Evolutionary conservation across 2,888 invertebrate species (phyloP).

Genomic region (Panorpa germanica): DNA sequence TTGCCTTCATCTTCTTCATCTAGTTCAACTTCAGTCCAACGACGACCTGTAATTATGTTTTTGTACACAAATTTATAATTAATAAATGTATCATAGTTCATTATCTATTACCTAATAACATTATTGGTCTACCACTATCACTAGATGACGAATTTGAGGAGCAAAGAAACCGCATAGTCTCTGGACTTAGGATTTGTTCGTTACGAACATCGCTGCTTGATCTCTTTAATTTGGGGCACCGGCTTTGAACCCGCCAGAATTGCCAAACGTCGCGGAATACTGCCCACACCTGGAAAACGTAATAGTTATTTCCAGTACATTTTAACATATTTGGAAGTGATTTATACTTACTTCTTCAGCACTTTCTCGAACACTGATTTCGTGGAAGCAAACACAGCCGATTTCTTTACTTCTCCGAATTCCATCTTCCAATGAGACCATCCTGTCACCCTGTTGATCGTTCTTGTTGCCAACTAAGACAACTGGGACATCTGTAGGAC

Average conservation of each 20-base stretch:
- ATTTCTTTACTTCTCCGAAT: constrained; percentile 55
- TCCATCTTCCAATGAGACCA: constrained; percentile 61
- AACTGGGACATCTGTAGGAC: constrained; percentile 47
- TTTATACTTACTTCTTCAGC: constrained; percentile 45
- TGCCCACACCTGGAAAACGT: constrained; percentile 38
- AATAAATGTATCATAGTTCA: constrained; percentile 1
- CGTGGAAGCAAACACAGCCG: constrained; percentile 66
- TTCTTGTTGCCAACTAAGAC: constrained; percentile 68
- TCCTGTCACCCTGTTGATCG: constrained; percentile 59
- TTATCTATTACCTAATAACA: constrained; percentile 17
- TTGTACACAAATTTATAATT: constrained; percentile 7
- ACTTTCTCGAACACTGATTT: constrained; percentile 69
- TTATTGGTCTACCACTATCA: constrained; percentile 20
- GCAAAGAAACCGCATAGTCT: constrained; percentile 26
- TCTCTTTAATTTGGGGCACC: constrained; percentile 41
- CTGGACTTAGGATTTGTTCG: constrained; percentile 30
- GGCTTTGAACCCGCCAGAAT: constrained; percentile 53
- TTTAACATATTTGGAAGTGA: constrained; percentile 2
- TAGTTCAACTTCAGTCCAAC: constrained; percentile 42
- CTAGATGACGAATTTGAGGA: constrained; percentile 19
- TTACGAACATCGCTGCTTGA: constrained; percentile 33
- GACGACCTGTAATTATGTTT: constrained; percentile 24
- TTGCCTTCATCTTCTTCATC: constrained; percentile 36
- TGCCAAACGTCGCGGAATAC: constrained; percentile 60
- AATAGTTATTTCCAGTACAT: constrained; percentile 13